phyloP scores from a whole-genome alignment of 2,888 invertebrate species.

The Micropterix aruncella region DNA sequence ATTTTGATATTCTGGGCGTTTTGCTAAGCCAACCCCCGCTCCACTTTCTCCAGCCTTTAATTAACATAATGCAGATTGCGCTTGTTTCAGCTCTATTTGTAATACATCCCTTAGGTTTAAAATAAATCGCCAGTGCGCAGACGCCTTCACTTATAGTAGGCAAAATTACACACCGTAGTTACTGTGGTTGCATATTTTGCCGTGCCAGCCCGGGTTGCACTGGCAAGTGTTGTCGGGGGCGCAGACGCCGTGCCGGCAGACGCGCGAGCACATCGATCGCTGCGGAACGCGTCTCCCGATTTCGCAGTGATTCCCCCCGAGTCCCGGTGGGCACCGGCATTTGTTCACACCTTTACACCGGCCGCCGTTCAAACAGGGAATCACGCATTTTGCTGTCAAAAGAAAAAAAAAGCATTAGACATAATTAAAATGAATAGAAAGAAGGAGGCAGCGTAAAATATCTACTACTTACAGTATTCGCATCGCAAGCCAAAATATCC shows the following conservation, averaged over 20 bases:
- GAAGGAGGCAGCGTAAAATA: background rate
- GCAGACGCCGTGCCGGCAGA: slow-evolving; percentile 69
- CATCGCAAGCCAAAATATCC: slow-evolving; percentile 84
- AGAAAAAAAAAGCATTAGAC: slow-evolving; percentile 3
- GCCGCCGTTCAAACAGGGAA: slow-evolving; percentile 84
- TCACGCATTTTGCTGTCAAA: slow-evolving; percentile 66
- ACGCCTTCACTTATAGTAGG: no score
- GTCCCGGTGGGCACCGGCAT: slow-evolving; percentile 75
- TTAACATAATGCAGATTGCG: no score
- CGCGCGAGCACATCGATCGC: slow-evolving; percentile 56
- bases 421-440: slow-evolving; percentile 47
- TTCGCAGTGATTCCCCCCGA: slow-evolving; percentile 84
- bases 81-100: no score
- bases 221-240: slow-evolving; percentile 53
- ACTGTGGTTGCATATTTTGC: slow-evolving; percentile 67
- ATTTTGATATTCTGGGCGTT: no score
- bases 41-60: no score
- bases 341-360: slow-evolving; percentile 80
- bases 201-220: slow-evolving; percentile 74
- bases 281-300: slow-evolving; percentile 57
- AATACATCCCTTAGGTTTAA: no score
- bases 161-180: slow-evolving; percentile 17
- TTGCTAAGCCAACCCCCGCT: no score
- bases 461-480: slow-evolving; percentile 78
- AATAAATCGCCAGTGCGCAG: no score